Evolutionary conservation across 2,113 vertebrate species (phyloP).

Genomic region (Nycticryphes semicollaris): DNA sequence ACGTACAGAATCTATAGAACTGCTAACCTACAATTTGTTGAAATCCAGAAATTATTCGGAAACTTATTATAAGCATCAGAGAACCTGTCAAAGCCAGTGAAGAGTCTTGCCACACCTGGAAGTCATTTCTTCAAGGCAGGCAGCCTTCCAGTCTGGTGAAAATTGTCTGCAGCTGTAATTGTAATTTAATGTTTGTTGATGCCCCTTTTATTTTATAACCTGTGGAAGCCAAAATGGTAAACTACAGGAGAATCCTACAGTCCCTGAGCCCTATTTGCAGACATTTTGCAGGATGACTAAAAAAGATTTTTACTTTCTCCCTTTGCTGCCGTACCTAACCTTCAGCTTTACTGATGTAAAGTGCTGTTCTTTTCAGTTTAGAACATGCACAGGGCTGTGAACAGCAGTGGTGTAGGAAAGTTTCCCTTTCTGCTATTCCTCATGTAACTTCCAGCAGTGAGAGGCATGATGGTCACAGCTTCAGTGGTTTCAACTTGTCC

Average conservation of each 20-base stretch:
- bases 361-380: not conserved
- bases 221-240: not conserved
- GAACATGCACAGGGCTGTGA: not conserved
- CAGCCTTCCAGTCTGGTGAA: not conserved
- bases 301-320: not conserved
- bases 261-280: not conserved
- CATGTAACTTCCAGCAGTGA: not conserved
- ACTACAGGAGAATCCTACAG: not conserved
- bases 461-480: rapidly evolving
- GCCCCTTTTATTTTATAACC: not conserved
- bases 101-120: not conserved
- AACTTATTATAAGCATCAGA: not conserved
- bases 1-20: not conserved
- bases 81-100: not conserved
- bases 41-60: not conserved
- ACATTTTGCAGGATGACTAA: not conserved
- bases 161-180: not conserved
- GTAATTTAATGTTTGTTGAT: not conserved
- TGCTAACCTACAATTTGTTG: not conserved
- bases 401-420: not conserved
- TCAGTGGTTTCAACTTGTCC: not conserved
- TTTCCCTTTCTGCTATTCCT: not conserved
- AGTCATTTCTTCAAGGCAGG: not conserved
- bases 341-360: not conserved
- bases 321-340: not conserved